A percentile compares a stretch with the other conserved stretches of the same genome.
Evolutionary conservation across 2,797 vertebrate genomes (phyloP).

Genomic region (Characodon lateralis): DNA sequence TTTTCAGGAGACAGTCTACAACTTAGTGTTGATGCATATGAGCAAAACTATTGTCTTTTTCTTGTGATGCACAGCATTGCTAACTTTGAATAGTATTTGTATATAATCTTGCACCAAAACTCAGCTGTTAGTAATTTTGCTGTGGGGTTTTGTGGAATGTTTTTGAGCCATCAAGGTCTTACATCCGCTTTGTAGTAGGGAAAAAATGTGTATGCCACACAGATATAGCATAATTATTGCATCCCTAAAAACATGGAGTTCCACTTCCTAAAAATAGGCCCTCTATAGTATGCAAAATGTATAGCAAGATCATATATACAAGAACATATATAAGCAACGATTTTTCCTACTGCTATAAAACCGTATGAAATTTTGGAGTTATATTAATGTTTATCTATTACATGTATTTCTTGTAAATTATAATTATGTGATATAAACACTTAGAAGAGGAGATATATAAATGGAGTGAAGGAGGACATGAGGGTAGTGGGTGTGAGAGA

Average conservation of each 20-base stretch:
- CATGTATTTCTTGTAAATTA: neutral
- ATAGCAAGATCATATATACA: neutral
- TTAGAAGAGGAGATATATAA: neutral
- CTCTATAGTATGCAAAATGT: neutral
- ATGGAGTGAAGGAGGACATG: too few species aligned
- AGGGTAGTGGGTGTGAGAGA: too few species aligned
- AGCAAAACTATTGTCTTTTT: neutral
- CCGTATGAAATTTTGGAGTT: neutral
- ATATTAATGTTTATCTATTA: neutral
- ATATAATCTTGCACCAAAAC: neutral
- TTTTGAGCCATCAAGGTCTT: neutral
- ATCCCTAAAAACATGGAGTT: too few species aligned
- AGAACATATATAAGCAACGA: neutral
- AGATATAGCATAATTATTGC: too few species aligned
- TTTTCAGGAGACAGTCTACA: slow-evolving; percentile 11
- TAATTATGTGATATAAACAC: neutral
- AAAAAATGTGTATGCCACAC: too few species aligned
- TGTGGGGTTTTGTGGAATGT: neutral
- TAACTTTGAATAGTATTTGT: neutral
- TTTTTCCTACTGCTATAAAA: neutral
- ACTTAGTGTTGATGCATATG: neutral
- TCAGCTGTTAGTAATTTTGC: neutral
- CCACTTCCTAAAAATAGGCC: neutral
- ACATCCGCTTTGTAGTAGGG: too few species aligned
- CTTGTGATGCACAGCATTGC: neutral